Evolutionary conservation across 2,888 invertebrate genomes (phyloP).

Genomic region (Eupithecia dodoneata): DNA sequence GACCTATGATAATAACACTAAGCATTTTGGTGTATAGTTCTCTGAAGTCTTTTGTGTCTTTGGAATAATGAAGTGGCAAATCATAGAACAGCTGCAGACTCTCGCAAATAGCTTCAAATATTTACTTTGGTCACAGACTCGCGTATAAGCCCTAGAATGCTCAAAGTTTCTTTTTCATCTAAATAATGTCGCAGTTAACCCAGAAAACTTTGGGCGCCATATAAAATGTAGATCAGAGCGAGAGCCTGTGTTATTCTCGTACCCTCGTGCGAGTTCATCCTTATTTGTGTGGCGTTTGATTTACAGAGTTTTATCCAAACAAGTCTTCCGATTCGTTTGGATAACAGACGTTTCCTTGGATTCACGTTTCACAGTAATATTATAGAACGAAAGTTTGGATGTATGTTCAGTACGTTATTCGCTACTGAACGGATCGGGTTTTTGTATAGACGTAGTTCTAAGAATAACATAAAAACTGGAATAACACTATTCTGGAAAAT

Average conservation of each 20-base stretch:
- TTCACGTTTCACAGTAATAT: not conserved
- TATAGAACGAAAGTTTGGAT: not conserved
- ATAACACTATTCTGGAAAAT: no score
- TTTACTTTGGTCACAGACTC: not conserved
- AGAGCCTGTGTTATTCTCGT: slow-evolving; percentile 20
- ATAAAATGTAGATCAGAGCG: slow-evolving; percentile 21
- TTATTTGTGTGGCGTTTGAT: slow-evolving; percentile 37
- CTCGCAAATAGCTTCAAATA: not conserved
- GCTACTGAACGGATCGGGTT: not conserved
- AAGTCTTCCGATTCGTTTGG: slow-evolving; percentile 37
- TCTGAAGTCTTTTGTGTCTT: not conserved
- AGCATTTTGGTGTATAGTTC: not conserved
- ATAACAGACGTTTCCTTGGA: not conserved
- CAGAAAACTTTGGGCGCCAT: slow-evolving; percentile 24
- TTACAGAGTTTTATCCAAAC: slow-evolving; percentile 31
- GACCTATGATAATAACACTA: not conserved
- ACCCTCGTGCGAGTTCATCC: slow-evolving; percentile 31
- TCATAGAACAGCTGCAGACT: not conserved
- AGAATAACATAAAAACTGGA: no score
- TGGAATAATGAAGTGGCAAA: not conserved
- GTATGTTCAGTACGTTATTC: not conserved
- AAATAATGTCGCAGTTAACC: slow-evolving; percentile 28
- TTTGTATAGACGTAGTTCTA: no score
- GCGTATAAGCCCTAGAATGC: not conserved
- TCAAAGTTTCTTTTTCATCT: slow-evolving; percentile 1